These are phyloP conservation scores for Cheilinus undulatus DNA, from an alignment of 2,113 vertebrate genomes.

Conservation along the genomic window DNA sequence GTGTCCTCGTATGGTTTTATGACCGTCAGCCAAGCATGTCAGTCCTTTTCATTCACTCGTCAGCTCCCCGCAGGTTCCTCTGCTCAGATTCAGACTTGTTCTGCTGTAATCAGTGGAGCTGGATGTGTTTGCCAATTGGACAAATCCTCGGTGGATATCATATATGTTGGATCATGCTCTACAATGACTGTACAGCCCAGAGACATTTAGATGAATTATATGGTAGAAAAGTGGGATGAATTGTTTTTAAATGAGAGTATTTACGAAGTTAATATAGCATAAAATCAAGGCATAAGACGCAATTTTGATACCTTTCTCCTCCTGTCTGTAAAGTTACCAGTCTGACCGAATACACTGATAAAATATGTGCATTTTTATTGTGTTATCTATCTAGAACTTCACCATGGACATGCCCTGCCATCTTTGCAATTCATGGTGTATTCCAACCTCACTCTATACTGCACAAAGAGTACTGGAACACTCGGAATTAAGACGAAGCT, in stretches of 20 bases:
- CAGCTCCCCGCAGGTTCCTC: constrained; percentile 12
- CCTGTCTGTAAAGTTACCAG: no score
- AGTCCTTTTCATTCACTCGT: constrained; percentile 6
- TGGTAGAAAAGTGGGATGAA: neutral
- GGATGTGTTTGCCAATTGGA: constrained; percentile 6
- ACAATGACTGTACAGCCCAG: neutral
- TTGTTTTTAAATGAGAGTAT: neutral
- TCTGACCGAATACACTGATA: no score
- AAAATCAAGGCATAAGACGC: no score
- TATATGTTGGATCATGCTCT: neutral
- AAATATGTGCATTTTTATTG: no score
- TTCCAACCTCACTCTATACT: no score
- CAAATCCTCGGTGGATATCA: constrained; percentile 13
- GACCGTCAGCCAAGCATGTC: constrained; percentile 19
- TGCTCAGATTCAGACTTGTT: constrained; percentile 7
- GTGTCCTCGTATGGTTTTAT: constrained; percentile 26
- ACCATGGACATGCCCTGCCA: no score
- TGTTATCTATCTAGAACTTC: no score
- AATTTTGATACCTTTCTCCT: no score
- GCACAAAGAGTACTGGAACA: no score
- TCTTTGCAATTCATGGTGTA: no score
- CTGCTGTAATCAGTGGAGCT: constrained; percentile 14
- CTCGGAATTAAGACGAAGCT: no score
- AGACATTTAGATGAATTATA: neutral
- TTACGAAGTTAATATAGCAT: no score